Base-by-base conservation (phyloP, 1,140 invertebrate species). In the Chymomyza costata region DNA sequence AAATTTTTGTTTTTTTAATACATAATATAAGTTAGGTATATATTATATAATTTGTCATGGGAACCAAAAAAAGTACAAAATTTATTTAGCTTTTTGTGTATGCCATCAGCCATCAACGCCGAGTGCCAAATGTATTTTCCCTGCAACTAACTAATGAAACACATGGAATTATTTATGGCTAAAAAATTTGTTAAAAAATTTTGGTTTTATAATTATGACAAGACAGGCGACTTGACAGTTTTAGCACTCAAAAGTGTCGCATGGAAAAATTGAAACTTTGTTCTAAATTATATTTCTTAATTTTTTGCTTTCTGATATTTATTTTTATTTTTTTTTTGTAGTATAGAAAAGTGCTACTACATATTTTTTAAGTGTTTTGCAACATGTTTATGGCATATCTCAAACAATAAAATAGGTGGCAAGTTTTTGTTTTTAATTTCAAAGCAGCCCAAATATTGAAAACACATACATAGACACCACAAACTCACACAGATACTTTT, bases 201-300 rank as follows among this genome's bases (percentile, higher is more conserved):
- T 55, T 64, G 60, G 19, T 39, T 60, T 67, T 78, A n/a, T 80
- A 78, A 80, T 78, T 78, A 80, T 78, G 71, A 78, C 71, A 78
- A 71, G 73, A 80, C 50, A 51, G 48, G 47, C 30, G 39, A 52
- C 65, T 53, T 76, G 70, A 71, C 70, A 76, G 65, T 55, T 66
- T 65, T 68, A 73, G 59, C 69, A 56, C 47, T 59, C 41, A 32
- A 51, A 35, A 69, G 54, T 69, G 64, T 67, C 66, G 59, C 53
- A 41, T n/a, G n/a, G n/a, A n/a, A n/a, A n/a, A n/a, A n/a, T n/a
- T n/a, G n/a, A n/a, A n/a, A n/a, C 31, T 28, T 11, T 15, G 5
- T 38, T 38, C n/a, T n/a, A n/a, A n/a, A n/a, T n/a, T n/a, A n/a
- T n/a, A n/a, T n/a, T n/a, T n/a, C n/a, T n/a, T n/a, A n/a, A n/a